phyloP scores from a whole-genome alignment of 2,113 vertebrate species.

The Ivindomyrus marchei region DNA sequence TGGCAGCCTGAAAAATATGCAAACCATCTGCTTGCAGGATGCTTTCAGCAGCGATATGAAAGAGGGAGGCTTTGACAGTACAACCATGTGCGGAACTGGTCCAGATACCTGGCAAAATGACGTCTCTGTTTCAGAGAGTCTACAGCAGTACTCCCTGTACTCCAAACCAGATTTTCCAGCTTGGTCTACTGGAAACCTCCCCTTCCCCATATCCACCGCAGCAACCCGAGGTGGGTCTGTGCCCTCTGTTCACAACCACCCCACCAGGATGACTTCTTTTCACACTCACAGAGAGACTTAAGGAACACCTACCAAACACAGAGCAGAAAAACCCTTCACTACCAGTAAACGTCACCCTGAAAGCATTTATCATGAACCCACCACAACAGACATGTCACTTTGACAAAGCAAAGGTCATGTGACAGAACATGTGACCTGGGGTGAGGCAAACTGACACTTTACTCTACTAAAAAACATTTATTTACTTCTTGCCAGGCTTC shows the following conservation, averaged over 20 bases:
- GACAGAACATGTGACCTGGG: background rate
- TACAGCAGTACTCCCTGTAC: background rate
- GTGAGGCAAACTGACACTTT: background rate
- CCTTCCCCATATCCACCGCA: background rate
- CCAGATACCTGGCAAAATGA: background rate
- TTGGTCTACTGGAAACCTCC: background rate
- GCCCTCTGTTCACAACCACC: background rate
- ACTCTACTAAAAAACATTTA: background rate
- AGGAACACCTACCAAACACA: background rate
- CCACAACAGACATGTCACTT: background rate
- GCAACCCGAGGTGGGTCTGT: background rate
- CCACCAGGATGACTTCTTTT: background rate
- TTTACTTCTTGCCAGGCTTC: background rate
- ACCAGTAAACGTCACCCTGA: background rate
- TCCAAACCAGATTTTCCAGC: background rate
- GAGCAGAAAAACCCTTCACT: background rate
- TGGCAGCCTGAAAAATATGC: constrained; percentile 1
- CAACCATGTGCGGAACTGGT: background rate
- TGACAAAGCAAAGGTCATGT: background rate
- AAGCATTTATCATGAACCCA: background rate
- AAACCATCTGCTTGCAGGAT: background rate
- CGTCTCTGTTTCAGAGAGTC: background rate
- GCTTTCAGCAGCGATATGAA: background rate
- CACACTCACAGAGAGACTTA: background rate
- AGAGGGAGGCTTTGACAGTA: background rate